These are phyloP conservation scores for Alfaro cultratus DNA, from an alignment of 2,797 vertebrate species.

Conservation along the genomic window DNA sequence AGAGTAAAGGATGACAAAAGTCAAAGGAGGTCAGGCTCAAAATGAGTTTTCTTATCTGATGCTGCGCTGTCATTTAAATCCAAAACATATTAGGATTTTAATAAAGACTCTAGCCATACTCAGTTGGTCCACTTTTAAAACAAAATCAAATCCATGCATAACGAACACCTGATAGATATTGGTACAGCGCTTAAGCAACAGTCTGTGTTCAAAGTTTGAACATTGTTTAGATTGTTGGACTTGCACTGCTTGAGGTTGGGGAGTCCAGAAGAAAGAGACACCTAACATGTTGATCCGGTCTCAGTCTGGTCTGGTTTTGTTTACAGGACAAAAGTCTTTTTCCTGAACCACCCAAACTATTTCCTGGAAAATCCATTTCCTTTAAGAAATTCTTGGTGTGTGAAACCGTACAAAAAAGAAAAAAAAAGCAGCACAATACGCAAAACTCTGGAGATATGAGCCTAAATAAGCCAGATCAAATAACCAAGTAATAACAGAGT, in stretches of 20 bases:
- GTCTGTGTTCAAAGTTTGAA: conserved; percentile 1
- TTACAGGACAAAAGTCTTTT: background rate
- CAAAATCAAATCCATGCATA: background rate
- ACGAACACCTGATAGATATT: background rate
- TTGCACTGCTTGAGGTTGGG: background rate
- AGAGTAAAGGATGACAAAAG: conserved; percentile 22
- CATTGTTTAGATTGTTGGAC: background rate
- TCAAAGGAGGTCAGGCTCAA: conserved; percentile 21
- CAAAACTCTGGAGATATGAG: background rate
- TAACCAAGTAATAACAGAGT: background rate
- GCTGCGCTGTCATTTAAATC: conserved; percentile 15
- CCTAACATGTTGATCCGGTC: background rate
- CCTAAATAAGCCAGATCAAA: background rate
- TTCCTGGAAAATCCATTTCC: conserved; percentile 7
- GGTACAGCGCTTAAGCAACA: background rate
- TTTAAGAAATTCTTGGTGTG: background rate
- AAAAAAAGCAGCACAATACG: background rate
- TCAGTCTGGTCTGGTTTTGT: background rate
- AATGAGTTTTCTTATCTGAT: conserved; percentile 47
- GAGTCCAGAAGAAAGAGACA: background rate
- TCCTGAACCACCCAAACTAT: background rate
- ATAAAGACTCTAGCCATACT: background rate
- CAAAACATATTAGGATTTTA: conserved; percentile 8
- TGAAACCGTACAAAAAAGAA: background rate
- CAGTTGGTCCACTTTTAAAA: background rate